phyloP scores from a whole-genome alignment of 1,140 invertebrate species.

The Drosophila tristis region DNA sequence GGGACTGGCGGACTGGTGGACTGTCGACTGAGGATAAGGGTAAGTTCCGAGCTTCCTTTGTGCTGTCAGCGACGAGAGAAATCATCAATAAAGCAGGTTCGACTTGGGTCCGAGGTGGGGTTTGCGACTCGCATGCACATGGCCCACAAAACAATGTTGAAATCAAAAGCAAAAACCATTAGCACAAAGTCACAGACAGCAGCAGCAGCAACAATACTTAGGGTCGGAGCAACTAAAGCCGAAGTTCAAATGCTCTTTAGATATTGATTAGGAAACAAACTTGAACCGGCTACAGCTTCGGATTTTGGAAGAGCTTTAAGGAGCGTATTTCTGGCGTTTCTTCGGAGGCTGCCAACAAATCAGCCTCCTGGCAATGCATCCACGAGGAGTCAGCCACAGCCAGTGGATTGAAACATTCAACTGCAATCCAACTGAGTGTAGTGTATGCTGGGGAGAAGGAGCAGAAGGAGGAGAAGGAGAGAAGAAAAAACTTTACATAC shows the following conservation, averaged over 20 bases:
- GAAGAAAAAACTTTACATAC: slow-evolving; percentile 67
- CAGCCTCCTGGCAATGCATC: not conserved
- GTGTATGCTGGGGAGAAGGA: not conserved
- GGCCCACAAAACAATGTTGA: slow-evolving; percentile 70
- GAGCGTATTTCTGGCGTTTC: not conserved
- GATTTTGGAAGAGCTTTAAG: not conserved
- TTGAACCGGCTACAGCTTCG: too few species aligned
- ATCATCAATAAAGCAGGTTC: slow-evolving; percentile 75
- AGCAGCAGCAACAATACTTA: slow-evolving; percentile 47
- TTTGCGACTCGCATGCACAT: slow-evolving; percentile 21
- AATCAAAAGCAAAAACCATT: slow-evolving; percentile 76
- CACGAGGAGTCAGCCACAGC: too few species aligned
- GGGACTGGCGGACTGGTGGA: too few species aligned
- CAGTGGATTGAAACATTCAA: too few species aligned
- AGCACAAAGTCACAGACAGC: slow-evolving; percentile 68
- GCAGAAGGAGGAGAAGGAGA: not conserved
- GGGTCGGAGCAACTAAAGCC: not conserved
- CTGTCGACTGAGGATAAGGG: slow-evolving; percentile 26
- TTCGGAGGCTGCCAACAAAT: not conserved
- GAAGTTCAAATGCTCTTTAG: slow-evolving; percentile 23
- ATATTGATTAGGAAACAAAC: not conserved
- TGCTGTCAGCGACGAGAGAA: slow-evolving; percentile 72
- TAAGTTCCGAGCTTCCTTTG: slow-evolving; percentile 67
- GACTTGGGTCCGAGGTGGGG: slow-evolving; percentile 12
- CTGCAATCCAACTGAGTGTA: not conserved